Conservation (phyloP, 92 coral and sea anemone species). For the Porites divaricata region DNA sequence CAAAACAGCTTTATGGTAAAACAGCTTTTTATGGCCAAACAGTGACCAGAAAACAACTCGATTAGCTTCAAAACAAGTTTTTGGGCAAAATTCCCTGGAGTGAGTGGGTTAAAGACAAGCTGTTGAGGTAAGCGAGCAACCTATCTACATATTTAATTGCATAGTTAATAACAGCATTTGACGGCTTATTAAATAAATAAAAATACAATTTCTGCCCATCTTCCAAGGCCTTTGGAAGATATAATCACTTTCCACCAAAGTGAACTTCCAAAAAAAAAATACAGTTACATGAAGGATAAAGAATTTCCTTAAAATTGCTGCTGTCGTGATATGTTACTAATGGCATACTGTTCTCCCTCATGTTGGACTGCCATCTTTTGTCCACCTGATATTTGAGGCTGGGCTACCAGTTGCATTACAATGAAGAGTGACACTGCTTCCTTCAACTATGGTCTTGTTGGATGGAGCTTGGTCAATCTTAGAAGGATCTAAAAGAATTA, state of each 20-base stretch:
- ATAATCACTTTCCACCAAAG: not conserved
- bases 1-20: no score
- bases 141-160: no score
- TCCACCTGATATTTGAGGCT: constrained; percentile 20
- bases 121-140: no score
- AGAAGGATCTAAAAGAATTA: not conserved
- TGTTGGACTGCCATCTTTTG: not conserved
- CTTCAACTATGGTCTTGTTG: constrained; percentile 7
- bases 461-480: constrained; percentile 1
- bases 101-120: no score
- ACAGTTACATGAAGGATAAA: not conserved
- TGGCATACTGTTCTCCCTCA: not conserved
- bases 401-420: constrained; percentile 28
- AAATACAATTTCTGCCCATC: no score
- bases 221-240: no score
- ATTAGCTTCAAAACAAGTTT: no score
- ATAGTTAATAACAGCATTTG: no score
- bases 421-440: not conserved
- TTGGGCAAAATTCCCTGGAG: no score
- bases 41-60: no score
- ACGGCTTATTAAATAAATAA: no score
- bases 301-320: not conserved
- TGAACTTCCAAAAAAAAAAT: not conserved
- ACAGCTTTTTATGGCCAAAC: no score
- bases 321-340: constrained; percentile 6